These are phyloP conservation scores for Ictalurus punctatus DNA, from an alignment of 2,113 vertebrate genomes.

Conservation along the genomic window DNA sequence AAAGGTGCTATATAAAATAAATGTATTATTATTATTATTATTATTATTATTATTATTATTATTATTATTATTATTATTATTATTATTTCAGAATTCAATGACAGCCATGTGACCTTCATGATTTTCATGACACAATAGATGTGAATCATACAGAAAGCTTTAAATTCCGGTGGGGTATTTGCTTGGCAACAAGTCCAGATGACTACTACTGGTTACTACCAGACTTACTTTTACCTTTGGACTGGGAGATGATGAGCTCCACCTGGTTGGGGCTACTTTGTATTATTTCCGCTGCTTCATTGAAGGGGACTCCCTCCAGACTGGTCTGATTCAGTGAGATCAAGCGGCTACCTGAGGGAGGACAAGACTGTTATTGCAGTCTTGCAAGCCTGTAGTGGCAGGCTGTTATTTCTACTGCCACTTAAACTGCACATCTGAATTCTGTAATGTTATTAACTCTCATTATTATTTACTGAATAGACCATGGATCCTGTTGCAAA, in stretches of 20 bases:
- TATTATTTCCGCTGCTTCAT: conserved; percentile 83
- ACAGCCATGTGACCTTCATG: too few relatives aligned
- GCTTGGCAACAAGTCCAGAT: background rate
- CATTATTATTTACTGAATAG: background rate
- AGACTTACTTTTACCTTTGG: conserved; percentile 74
- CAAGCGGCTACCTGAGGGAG: conserved; percentile 78
- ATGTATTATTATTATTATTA: too few relatives aligned
- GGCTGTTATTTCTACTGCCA: background rate
- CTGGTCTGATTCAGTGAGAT: conserved; percentile 88
- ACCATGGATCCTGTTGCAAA: background rate
- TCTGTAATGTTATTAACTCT: background rate
- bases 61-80: too few relatives aligned
- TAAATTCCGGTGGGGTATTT: background rate
- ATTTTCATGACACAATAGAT: too few relatives aligned
- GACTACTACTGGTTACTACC: background rate
- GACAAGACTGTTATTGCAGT: too few relatives aligned
- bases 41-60: too few relatives aligned
- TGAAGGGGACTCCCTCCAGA: conserved; percentile 85
- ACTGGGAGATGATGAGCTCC: conserved; percentile 85
- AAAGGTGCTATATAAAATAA: too few relatives aligned
- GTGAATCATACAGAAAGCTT: too few relatives aligned
- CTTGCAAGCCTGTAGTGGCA: too few relatives aligned
- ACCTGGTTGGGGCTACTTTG: conserved; percentile 83
- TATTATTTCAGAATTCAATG: too few relatives aligned
- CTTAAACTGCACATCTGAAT: background rate